phyloP scores from a whole-genome alignment of 35 echinoderm and acorn worm genomes.

The Apostichopus californicus region DNA sequence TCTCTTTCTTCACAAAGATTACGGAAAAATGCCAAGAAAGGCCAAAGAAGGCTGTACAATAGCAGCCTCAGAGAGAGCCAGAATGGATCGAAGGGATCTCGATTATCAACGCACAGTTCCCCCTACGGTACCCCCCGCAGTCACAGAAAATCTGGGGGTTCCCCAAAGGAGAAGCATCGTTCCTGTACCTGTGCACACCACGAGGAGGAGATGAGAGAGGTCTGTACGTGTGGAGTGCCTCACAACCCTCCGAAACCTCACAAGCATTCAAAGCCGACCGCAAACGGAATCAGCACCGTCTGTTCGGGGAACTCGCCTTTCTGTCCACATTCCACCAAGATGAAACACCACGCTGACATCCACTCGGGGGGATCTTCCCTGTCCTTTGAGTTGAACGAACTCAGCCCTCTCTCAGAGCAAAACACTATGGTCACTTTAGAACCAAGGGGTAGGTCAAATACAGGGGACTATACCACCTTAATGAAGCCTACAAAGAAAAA shows the following conservation, averaged over 20 bases:
- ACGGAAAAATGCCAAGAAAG: slow-evolving; percentile 53
- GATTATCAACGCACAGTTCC: neutral
- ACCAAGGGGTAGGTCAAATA: slow-evolving; percentile 31
- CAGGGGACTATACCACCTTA: slow-evolving; percentile 9
- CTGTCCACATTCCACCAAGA: slow-evolving; percentile 77
- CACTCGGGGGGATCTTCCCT: neutral
- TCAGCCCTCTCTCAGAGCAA: slow-evolving; percentile 3
- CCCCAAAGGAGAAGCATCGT: slow-evolving; percentile 58
- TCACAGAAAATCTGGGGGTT: slow-evolving; percentile 49
- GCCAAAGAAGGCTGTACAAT: slow-evolving; percentile 61
- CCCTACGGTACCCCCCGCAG: neutral
- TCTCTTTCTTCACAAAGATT: slow-evolving; percentile 45
- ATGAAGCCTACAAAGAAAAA: neutral
- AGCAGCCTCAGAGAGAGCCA: slow-evolving; percentile 50
- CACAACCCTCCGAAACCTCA: slow-evolving; percentile 44
- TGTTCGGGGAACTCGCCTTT: slow-evolving; percentile 80
- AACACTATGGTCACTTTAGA: neutral
- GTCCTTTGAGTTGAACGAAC: slow-evolving; percentile 29
- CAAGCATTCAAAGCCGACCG: neutral
- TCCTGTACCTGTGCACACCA: slow-evolving; percentile 53
- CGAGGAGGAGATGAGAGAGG: slow-evolving; percentile 36
- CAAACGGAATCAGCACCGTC: slow-evolving; percentile 31
- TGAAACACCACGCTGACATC: slow-evolving; percentile 58
- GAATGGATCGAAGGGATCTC: neutral
- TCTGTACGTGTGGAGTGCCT: slow-evolving; percentile 58